Evolutionary conservation across 2,888 invertebrate species (phyloP).

Genomic region (Yponomeuta sedellus): DNA sequence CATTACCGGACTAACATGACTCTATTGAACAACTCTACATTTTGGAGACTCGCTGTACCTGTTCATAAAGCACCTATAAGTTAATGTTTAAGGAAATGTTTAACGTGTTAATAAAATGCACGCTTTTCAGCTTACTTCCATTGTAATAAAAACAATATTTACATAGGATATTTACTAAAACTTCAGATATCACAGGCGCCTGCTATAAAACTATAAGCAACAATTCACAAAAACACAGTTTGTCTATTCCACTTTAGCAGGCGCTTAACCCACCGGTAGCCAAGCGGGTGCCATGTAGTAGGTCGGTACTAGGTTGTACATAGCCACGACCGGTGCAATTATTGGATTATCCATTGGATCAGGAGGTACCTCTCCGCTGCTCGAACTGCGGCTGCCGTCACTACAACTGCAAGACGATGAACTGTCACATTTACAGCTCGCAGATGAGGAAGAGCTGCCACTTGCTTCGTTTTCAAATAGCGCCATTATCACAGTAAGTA

Average conservation of each 20-base stretch:
- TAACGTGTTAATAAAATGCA: too few species aligned
- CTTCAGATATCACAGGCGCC: neutral
- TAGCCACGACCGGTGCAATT: neutral
- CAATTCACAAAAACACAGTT: neutral
- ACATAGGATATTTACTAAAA: neutral
- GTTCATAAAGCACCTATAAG: too few species aligned
- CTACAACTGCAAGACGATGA: neutral
- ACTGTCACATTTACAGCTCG: neutral
- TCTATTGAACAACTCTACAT: too few species aligned
- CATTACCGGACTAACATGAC: too few species aligned
- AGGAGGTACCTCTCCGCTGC: neutral
- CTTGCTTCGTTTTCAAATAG: neutral
- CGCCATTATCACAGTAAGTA: neutral
- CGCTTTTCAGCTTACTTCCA: too few species aligned
- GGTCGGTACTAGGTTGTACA: neutral
- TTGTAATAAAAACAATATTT: too few species aligned
- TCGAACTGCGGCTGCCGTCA: neutral
- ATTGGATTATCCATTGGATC: neutral
- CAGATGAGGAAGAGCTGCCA: neutral
- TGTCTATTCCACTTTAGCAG: neutral
- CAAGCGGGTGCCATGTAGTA: neutral
- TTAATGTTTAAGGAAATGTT: too few species aligned
- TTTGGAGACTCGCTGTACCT: too few species aligned
- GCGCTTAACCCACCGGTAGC: neutral
- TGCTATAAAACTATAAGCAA: neutral